Percentiles rank a stretch among this genome's conserved stretches.
Conservation (phyloP, 2,113 vertebrate species). For the Paramisgurnus dabryanus region DNA sequence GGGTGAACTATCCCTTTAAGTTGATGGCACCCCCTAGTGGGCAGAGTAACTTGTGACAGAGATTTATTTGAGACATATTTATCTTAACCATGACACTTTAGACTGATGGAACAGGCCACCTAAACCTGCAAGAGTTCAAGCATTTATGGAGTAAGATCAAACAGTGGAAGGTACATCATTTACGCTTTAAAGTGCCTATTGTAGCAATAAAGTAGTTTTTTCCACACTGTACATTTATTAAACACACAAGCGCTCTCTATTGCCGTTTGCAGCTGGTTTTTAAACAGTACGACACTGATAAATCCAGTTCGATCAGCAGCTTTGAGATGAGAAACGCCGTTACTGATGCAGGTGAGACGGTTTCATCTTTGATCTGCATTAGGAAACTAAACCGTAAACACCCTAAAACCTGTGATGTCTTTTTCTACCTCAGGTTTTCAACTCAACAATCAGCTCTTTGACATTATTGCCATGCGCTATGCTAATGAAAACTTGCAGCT, state of each 20-base stretch:
- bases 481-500: conserved; percentile 89
- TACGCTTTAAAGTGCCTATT: no score
- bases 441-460: conserved; percentile 92
- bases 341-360: conserved; percentile 84
- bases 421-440: conserved; percentile 79
- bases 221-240: neutral
- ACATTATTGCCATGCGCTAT: conserved; percentile 96
- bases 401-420: neutral
- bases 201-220: neutral
- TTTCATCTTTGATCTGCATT: neutral
- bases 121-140: conserved; percentile 93
- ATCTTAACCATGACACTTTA: conserved; percentile 59
- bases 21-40: neutral
- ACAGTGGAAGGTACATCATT: conserved; percentile 86
- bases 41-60: neutral
- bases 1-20: neutral
- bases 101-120: conserved; percentile 93
- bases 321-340: conserved; percentile 96
- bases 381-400: neutral
- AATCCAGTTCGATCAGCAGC: conserved; percentile 86
- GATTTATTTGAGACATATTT: neutral
- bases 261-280: conserved; percentile 85
- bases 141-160: conserved; percentile 98
- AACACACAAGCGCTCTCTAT: neutral
- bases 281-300: conserved; percentile 81